Evolutionary conservation across 2,888 invertebrate species (phyloP), one percentile per base, ranked within the genome.

Genomic region (Apomyelois bistriatella): DNA sequence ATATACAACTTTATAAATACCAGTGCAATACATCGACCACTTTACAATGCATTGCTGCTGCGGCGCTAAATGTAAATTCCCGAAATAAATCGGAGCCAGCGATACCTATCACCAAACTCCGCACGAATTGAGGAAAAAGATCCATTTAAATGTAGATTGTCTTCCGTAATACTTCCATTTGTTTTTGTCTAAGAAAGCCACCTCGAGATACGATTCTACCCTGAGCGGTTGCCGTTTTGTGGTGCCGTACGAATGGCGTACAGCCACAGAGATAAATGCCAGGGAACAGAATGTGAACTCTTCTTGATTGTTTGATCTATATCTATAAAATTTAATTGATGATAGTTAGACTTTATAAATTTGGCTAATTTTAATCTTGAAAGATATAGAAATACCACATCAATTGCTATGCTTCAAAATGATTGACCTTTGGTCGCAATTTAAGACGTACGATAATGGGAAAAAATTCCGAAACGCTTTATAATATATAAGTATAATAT

Each of bases 91-190:
- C 84, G 79, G 73, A 71, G 74, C 71, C 76, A 64, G 75, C 73
- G 85, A 89, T 88, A 88, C 84, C 88, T 87, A 88, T 89, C 88
- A 81, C 84, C 81, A 72, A 85, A 82, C 83, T 81, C 80, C 76
- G 74, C 81, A 82, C 80, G 86, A 82, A 85, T 86, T 87, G 86
- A 85, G 86, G 85, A 83, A 86, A 85, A 86, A 85, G 85, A 86
- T 87, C 86, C 80, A 89, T 89, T 89, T 88, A 88, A 89, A 88
- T 89, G 89, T 82, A 89, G 87, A 88, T 88, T 88, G 87, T 86
- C 82, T 79, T 70, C 76, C 72, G 85, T 86, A 88, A 88, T 87
- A 87, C 89, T 86, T 85, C 85, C 87, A 89, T 89, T 89, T 88
- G 88, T 88, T 89, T 86, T 86, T 86, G 87, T 86, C 82, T 82